Conservation (phyloP, 2,888 invertebrate genomes). For the Megamerina dolium region DNA sequence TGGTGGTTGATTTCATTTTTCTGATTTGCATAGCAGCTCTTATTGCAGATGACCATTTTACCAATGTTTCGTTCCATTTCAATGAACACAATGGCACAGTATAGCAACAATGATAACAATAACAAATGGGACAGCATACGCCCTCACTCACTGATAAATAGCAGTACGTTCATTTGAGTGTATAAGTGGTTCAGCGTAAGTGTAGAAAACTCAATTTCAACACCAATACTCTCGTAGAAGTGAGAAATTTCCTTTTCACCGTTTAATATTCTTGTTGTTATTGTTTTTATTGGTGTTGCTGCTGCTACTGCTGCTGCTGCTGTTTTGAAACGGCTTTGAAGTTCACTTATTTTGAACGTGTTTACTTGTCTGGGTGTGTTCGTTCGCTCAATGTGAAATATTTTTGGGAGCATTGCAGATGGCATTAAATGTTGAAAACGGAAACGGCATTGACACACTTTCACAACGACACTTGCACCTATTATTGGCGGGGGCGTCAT, state of each 20-base stretch:
- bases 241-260: background rate
- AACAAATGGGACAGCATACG: background rate
- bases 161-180: slow-evolving; percentile 8
- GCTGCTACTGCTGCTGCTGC: background rate
- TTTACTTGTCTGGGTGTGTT: slow-evolving; percentile 1
- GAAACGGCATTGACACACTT: slow-evolving; percentile 43
- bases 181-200: too few species aligned
- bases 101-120: slow-evolving; percentile 7
- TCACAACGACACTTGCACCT: too few species aligned
- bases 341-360: background rate
- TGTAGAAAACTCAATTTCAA: too few species aligned
- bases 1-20: too few species aligned
- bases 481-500: too few species aligned
- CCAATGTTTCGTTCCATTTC: slow-evolving; percentile 36
- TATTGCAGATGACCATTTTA: slow-evolving; percentile 44
- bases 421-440: slow-evolving; percentile 28
- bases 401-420: slow-evolving; percentile 15
- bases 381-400: slow-evolving; percentile 4
- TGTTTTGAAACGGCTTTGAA: background rate
- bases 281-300: background rate
- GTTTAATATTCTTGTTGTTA: too few species aligned
- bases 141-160: background rate
- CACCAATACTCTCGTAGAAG: background rate
- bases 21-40: too few species aligned
- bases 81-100: slow-evolving; percentile 9